Conservation (phyloP, 2,113 vertebrate species). For the Neogobius melanostomus region DNA sequence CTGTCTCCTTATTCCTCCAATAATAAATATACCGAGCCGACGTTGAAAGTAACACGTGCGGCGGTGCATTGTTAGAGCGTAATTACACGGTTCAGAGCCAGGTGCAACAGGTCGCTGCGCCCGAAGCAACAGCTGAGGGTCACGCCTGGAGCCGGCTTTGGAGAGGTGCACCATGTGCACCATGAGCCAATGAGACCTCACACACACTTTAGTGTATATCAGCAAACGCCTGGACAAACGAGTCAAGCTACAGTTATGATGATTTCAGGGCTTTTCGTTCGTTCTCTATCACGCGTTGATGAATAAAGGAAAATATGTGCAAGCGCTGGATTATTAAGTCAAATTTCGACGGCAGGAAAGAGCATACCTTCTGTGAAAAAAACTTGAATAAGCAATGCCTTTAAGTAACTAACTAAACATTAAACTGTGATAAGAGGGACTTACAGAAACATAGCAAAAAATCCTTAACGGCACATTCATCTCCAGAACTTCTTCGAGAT, state of each 20-base stretch:
- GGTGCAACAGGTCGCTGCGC: conserved; percentile 31
- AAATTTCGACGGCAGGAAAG: background rate
- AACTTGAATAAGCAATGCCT: background rate
- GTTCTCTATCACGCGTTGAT: background rate
- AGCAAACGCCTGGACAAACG: background rate
- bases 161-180: conserved; percentile 28
- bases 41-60: background rate
- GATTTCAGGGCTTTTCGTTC: background rate
- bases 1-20: background rate
- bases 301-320: background rate
- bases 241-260: background rate
- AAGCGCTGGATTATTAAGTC: too few species aligned
- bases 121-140: conserved; percentile 39
- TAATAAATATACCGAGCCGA: background rate
- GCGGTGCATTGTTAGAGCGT: background rate
- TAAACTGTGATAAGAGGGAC: background rate
- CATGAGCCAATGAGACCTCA: conserved; percentile 28
- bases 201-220: background rate
- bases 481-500: background rate
- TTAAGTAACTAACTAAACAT: background rate
- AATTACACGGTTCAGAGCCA: conserved; percentile 21
- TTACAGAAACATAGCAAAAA: background rate
- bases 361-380: background rate
- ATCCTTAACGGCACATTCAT: background rate
- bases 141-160: conserved; percentile 41